Percentiles rank a stretch among this genome's conserved stretches.
phyloP scores from a whole-genome alignment of 2,113 vertebrate genomes.

The Oncorhynchus kisutch region DNA sequence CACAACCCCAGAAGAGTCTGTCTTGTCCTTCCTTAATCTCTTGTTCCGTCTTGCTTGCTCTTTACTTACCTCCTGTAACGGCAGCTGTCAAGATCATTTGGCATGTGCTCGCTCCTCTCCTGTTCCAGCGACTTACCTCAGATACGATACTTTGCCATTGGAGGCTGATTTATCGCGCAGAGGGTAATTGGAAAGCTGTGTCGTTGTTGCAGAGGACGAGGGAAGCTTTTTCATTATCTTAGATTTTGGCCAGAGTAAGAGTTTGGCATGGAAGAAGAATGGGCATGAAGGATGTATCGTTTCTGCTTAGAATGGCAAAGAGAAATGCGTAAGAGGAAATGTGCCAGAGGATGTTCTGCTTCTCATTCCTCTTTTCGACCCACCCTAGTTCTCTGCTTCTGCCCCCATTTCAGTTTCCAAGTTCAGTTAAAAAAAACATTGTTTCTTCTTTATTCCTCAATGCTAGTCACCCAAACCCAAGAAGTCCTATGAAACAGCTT shows the following conservation, averaged over 20 bases:
- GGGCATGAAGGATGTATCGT: slow-evolving; percentile 9
- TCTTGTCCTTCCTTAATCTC: neutral
- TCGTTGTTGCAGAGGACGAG: slow-evolving; percentile 30
- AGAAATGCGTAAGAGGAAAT: neutral
- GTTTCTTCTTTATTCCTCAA: no score
- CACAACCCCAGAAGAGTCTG: slow-evolving; percentile 2
- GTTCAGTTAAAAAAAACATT: neutral
- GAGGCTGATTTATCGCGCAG: slow-evolving; percentile 46
- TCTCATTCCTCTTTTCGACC: neutral
- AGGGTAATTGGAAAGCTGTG: slow-evolving; percentile 42
- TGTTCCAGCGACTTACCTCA: slow-evolving; percentile 27
- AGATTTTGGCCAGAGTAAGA: slow-evolving; percentile 20
- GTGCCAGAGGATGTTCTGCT: slow-evolving; percentile 17
- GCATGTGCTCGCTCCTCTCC: slow-evolving; percentile 25
- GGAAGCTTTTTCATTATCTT: slow-evolving; percentile 28
- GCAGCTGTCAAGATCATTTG: slow-evolving; percentile 45
- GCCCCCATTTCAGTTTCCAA: neutral
- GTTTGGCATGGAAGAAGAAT: slow-evolving; percentile 18
- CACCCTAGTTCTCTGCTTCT: neutral
- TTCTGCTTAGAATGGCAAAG: slow-evolving; percentile 31
- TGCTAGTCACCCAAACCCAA: no score
- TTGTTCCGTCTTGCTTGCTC: neutral
- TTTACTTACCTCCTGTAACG: neutral
- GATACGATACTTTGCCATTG: slow-evolving; percentile 34
- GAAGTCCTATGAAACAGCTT: no score